Base-by-base conservation (phyloP, 1,140 invertebrate genomes). In the Drosophila asahinai region DNA sequence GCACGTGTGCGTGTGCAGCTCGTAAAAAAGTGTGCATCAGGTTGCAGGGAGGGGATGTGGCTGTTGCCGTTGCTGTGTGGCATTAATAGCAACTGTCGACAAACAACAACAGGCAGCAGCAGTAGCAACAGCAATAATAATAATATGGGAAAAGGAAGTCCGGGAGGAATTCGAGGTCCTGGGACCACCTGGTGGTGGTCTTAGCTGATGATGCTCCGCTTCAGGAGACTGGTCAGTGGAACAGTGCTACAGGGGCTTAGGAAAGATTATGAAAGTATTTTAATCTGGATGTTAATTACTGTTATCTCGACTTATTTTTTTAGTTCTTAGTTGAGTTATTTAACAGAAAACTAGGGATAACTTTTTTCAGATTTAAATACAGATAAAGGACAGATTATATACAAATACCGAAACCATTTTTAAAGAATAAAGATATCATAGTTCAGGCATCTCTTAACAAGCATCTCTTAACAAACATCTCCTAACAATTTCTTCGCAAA, bases 31-130 rank as follows among this genome's bases (percentile, higher is more conserved):
- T 73, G 84, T 79, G 84, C 84, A 90, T 89, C 84, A 90, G 81
- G 81, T 89, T 84, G 84, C 81, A 84, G 72, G 27, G 42, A 22
- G 55, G 54, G 38, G 48, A 68, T 64, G 55, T 55, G n/a, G 51
- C 49, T 64, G 55, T 55, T 22, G 51, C 49, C 45, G 62, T 67
- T 74, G 61, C 68, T 70, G 61, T 81, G 77, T 57, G 68, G 81
- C 86, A 87, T 89, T 87, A 90, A 89, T 90, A 89, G 74, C 84
- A 87, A 89, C 86, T 87, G 84, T 89, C 81, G 84, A 84, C 84
- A 86, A 83, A 80, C 83, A 89, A 79, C 66, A 73, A 79, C 66
- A 63, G 47, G 42, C 76, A 55, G 38, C 54, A 62, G 25, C 55
- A 64, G 43, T 33, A 60, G 60, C 45, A 58, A 12, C 47, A 60